Evolutionary conservation across 2,113 vertebrate genomes (phyloP), one percentile per base, ranked within the genome.

Genomic region (Turnix velox): DNA sequence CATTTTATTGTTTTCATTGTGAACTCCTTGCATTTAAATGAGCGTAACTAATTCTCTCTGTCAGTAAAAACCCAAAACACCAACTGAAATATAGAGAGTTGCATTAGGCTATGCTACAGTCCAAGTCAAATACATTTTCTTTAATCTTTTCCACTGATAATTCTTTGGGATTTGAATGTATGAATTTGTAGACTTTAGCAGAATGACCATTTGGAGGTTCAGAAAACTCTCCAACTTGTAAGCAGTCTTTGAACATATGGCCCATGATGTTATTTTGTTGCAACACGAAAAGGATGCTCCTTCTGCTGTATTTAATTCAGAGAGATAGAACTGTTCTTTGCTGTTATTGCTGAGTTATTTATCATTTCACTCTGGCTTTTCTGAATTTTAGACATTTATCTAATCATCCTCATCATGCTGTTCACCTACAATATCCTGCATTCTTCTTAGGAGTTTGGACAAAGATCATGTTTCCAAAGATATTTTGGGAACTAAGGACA

Each of bases 391-490:
- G 28, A 3, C 66, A 35, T 71, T 67, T 79, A 10, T 30, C 27
- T 43, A 63, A 24, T 51, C 35, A 43, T 51, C 30, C 30, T 57
- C 43, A 58, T 54, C 23, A 30, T n/a, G 35, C 35, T 63, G 30
- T 39, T 62, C 16, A 42, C 10, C 27, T 57, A 23, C 58, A 72
- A 57, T 14, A 62, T 68, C 37, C 42, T 52, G 17, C 23, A 73
- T 22, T 66, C 27, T 43, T 48, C 33, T 81, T 40, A 62, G n/a
- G 57, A 87, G 66, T 69, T 25, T 49, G 51, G 81, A 35, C 31
- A 2, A 31, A 0, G 0, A 4, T 25, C 0, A 1, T n/a, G 7
- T 62, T 39, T n/a, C n/a, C n/a, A n/a, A n/a, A n/a, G n/a, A 22
- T 39, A 19, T 61, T 33, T 40, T 0, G 0, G 61, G 20, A 62